Conservation (phyloP, 2,888 invertebrate species). For the Gibbula magus region DNA sequence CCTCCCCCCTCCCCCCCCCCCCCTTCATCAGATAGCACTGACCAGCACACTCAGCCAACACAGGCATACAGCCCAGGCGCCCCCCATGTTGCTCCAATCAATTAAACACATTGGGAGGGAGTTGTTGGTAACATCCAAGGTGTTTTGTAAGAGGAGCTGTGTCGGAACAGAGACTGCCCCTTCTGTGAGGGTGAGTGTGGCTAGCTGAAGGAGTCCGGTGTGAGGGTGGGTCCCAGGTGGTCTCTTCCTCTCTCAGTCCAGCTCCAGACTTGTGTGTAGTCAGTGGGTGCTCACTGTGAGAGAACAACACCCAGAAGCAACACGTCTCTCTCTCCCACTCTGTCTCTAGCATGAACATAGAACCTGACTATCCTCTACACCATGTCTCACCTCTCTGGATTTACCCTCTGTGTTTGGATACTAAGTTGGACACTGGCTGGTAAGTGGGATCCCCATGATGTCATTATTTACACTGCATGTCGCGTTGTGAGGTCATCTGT, state of each 20-base stretch:
- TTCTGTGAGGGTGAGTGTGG: too few relatives aligned
- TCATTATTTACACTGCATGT: background rate
- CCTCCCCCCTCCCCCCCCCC: background rate
- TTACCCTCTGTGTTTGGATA: background rate
- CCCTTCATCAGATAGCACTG: background rate
- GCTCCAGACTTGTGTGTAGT: too few relatives aligned
- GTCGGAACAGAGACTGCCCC: background rate
- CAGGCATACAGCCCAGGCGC: background rate
- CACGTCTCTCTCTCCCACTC: too few relatives aligned
- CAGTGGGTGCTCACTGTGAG: too few relatives aligned
- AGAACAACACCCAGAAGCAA: too few relatives aligned
- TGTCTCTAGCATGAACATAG: too few relatives aligned
- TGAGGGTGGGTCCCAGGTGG: too few relatives aligned
- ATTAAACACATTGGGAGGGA: conserved; percentile 22
- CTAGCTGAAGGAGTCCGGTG: too few relatives aligned
- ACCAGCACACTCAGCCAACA: background rate
- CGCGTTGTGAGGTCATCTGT: too few relatives aligned
- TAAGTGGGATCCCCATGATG: background rate
- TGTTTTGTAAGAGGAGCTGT: conserved; percentile 7
- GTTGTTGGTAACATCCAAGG: conserved; percentile 7
- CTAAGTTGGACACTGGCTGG: background rate
- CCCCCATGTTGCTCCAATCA: conserved; percentile 19
- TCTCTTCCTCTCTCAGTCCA: too few relatives aligned
- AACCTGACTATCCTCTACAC: background rate
- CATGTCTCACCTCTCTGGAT: background rate